phyloP scores from a whole-genome alignment of 1,140 invertebrate species.

The Drosophila subobscura region DNA sequence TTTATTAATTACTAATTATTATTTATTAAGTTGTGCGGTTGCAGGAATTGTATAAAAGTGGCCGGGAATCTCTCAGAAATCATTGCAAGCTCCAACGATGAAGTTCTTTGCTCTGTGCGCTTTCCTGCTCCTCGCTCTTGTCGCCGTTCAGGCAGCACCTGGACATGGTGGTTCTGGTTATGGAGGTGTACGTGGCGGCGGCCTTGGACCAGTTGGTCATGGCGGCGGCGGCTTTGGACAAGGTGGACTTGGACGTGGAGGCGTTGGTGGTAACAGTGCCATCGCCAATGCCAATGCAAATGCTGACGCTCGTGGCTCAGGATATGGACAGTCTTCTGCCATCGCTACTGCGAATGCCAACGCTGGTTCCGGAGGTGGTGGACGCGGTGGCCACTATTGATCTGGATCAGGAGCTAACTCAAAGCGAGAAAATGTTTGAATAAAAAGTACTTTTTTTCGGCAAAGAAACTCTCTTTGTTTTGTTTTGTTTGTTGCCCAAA shows the following conservation, averaged over 20 bases:
- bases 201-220: neutral
- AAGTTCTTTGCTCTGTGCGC: conserved; percentile 44
- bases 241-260: neutral
- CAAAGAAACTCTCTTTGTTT: neutral
- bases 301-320: neutral
- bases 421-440: conserved; percentile 14
- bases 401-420: neutral
- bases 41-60: no score
- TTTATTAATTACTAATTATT: no score
- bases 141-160: neutral
- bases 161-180: neutral
- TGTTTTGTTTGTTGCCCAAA: neutral
- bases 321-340: conserved; percentile 8
- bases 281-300: conserved; percentile 1
- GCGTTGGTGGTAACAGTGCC: neutral
- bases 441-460: conserved; percentile 12
- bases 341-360: conserved; percentile 19
- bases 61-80: conserved; percentile 8
- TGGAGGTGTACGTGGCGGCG: neutral
- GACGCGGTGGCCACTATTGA: neutral
- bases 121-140: conserved; percentile 33
- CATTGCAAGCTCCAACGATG: conserved; percentile 39
- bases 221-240: neutral
- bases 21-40: no score
- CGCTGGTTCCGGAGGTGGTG: neutral